Evolutionary conservation across 2,888 invertebrate genomes (phyloP).

Genomic region (Dicycla oo): DNA sequence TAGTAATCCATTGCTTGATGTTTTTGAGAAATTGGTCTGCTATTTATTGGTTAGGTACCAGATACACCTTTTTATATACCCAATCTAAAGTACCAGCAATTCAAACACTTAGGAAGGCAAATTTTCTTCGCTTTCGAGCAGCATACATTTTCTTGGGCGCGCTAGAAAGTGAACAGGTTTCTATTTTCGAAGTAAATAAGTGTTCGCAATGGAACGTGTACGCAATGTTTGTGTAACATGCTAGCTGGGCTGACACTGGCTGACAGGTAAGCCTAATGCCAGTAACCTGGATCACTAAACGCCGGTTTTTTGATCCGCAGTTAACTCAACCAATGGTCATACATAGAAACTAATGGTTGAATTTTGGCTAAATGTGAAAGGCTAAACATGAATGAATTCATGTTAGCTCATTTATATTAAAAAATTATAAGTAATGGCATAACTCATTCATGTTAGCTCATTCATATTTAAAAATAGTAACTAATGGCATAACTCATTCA

Average conservation of each 20-base stretch:
- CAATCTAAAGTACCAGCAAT: not conserved
- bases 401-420: too few relatives aligned
- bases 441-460: too few relatives aligned
- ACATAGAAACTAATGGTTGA: too few relatives aligned
- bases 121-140: conserved; percentile 44
- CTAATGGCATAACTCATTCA: too few relatives aligned
- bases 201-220: conserved; percentile 29
- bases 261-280: too few relatives aligned
- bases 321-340: too few relatives aligned
- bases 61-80: not conserved
- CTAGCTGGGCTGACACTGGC: not conserved
- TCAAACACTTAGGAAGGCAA: not conserved
- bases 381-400: too few relatives aligned
- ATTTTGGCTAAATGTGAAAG: too few relatives aligned
- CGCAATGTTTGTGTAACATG: conserved; percentile 51
- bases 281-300: not conserved
- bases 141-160: conserved; percentile 52
- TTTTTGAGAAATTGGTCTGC: not conserved
- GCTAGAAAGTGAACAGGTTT: conserved; percentile 64
- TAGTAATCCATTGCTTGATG: not conserved
- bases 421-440: too few relatives aligned
- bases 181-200: conserved; percentile 59
- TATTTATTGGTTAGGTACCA: too few relatives aligned
- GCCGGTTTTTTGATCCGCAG: too few relatives aligned
- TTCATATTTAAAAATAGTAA: too few relatives aligned